Evolutionary conservation across 2,888 invertebrate species (phyloP).

Genomic region (Drosophila greeni): DNA sequence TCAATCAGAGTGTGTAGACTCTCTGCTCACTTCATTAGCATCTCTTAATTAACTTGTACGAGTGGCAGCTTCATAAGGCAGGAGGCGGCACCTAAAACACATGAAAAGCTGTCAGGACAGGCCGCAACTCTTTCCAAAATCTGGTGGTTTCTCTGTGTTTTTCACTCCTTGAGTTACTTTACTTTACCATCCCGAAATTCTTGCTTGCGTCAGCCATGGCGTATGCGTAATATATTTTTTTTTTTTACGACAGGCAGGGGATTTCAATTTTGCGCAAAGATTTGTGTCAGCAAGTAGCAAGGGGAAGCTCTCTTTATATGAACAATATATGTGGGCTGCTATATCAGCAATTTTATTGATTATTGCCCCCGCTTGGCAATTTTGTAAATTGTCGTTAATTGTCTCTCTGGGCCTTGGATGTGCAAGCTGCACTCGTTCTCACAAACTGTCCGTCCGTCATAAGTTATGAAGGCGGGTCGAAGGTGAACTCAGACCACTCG

Average conservation of each 20-base stretch:
- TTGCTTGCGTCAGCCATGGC: slow-evolving; percentile 43
- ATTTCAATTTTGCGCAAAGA: slow-evolving; percentile 39
- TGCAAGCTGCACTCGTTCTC: slow-evolving; percentile 45
- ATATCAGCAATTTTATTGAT: slow-evolving; percentile 49
- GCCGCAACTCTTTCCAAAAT: slow-evolving; percentile 44
- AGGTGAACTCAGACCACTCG: slow-evolving; percentile 1
- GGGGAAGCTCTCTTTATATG: neutral
- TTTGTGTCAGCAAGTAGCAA: slow-evolving; percentile 32
- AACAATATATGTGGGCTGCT: slow-evolving; percentile 26
- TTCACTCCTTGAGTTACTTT: slow-evolving; percentile 3
- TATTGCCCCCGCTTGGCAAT: slow-evolving; percentile 51
- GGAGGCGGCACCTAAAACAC: slow-evolving; percentile 14
- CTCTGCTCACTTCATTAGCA: slow-evolving; percentile 67
- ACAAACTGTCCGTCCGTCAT: slow-evolving; percentile 28
- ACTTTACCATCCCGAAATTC: slow-evolving; percentile 22
- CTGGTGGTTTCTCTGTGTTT: slow-evolving; percentile 21
- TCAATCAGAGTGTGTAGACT: neutral
- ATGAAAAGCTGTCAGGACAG: slow-evolving; percentile 25
- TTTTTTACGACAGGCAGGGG: slow-evolving; percentile 30
- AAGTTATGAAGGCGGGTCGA: slow-evolving; percentile 30
- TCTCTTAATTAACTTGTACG: slow-evolving; percentile 73
- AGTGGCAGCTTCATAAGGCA: slow-evolving; percentile 23
- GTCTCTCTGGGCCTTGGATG: slow-evolving; percentile 32
- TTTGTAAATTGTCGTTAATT: slow-evolving; percentile 70
- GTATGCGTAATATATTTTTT: slow-evolving; percentile 53